These are phyloP conservation scores for Sebastes trivittatus DNA, from an alignment of 2,797 vertebrate species.

Conservation along the genomic window DNA sequence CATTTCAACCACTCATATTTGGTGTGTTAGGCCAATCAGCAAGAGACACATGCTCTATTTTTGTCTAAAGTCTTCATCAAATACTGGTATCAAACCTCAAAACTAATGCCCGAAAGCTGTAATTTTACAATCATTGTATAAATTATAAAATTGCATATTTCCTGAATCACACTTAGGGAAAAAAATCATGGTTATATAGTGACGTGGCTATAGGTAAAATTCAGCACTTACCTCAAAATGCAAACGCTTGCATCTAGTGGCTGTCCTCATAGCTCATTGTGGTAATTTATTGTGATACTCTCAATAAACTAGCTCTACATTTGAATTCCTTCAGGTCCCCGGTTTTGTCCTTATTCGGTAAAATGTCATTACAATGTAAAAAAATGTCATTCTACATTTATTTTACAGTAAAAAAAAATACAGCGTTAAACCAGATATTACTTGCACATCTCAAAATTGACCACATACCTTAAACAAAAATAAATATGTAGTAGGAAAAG, in stretches of 20 bases:
- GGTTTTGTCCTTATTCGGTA: not conserved
- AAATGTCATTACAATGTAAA: slow-evolving; percentile 26
- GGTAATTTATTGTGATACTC: not conserved
- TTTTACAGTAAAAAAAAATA: slow-evolving; percentile 53
- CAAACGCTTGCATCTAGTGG: not conserved
- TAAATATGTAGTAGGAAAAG: slow-evolving; percentile 9
- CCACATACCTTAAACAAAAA: slow-evolving; percentile 17
- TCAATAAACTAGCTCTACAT: not conserved
- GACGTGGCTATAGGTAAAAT: slow-evolving; percentile 43
- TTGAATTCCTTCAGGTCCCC: not conserved
- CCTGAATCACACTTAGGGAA: not conserved
- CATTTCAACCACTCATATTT: not conserved
- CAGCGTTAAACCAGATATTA: slow-evolving; percentile 24
- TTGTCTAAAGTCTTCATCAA: not conserved
- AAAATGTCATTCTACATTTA: slow-evolving; percentile 50
- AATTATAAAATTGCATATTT: not conserved
- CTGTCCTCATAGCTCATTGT: not conserved
- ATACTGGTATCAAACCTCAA: not conserved
- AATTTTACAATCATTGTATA: not conserved
- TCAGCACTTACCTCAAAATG: slow-evolving; percentile 56
- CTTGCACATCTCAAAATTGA: slow-evolving; percentile 22
- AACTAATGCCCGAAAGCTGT: rapidly evolving
- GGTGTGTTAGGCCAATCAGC: not conserved
- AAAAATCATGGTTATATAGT: not conserved
- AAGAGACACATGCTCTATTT: not conserved